Evolutionary conservation across 2,113 vertebrate species (phyloP).

Genomic region (Geococcyx californianus): DNA sequence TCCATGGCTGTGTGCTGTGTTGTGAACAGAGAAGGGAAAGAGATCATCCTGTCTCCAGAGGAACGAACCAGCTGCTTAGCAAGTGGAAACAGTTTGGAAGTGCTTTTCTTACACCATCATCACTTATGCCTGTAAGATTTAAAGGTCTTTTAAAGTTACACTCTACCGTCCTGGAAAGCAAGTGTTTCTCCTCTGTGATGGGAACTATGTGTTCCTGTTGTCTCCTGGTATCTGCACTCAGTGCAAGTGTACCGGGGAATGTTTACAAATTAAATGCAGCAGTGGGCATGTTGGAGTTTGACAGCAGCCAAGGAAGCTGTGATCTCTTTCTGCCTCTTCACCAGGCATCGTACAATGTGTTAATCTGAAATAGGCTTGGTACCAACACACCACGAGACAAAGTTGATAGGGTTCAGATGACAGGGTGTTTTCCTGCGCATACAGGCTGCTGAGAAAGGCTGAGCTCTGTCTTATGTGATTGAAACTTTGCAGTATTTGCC

Average conservation of each 20-base stretch:
- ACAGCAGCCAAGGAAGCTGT: constrained; percentile 4
- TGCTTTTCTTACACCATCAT: not conserved
- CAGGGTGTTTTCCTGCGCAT: not conserved
- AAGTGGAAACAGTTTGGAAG: not conserved
- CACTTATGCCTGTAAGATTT: not conserved
- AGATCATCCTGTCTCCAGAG: constrained; percentile 39
- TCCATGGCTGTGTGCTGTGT: not conserved
- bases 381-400: not conserved
- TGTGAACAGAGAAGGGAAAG: not conserved
- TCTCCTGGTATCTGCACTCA: not conserved
- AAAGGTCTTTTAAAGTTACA: not conserved
- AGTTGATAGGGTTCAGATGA: not conserved
- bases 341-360: not conserved
- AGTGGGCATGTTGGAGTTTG: constrained; percentile 13
- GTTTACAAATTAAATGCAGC: constrained; percentile 24
- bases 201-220: not conserved
- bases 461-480: not conserved
- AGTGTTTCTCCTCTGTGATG: not conserved
- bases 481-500: not conserved
- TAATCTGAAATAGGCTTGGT: not conserved
- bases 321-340: constrained; percentile 5
- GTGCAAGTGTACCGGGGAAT: not conserved
- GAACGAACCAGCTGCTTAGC: constrained; percentile 35
- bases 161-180: not conserved
- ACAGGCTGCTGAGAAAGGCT: not conserved